phyloP scores from a whole-genome alignment of 2,888 invertebrate genomes.

The Thecophora atra region DNA sequence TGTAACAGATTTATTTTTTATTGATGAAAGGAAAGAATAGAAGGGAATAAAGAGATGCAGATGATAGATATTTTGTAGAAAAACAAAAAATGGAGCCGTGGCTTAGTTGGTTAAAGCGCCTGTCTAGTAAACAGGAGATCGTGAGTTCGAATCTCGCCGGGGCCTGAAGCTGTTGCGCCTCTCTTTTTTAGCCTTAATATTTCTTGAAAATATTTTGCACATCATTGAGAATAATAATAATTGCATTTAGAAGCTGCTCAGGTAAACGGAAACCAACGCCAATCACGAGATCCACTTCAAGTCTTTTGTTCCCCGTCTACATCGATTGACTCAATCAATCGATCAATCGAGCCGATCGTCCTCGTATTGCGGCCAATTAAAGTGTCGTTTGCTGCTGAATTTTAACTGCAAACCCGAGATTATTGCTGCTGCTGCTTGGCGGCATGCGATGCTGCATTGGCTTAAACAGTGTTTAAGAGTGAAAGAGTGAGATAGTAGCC shows the following conservation, averaged over 20 bases:
- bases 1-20: too few relatives aligned
- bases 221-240: too few relatives aligned
- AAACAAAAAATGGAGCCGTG: constrained; percentile 50
- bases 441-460: constrained; percentile 29
- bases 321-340: background rate
- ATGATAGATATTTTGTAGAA: too few relatives aligned
- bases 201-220: background rate
- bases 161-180: constrained; percentile 45
- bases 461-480: background rate
- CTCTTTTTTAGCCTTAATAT: background rate
- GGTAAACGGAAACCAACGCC: constrained; percentile 2
- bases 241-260: background rate
- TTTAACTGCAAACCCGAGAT: background rate
- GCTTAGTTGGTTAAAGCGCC: constrained; percentile 59
- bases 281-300: constrained; percentile 4
- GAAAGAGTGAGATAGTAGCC: background rate
- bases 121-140: constrained; percentile 60
- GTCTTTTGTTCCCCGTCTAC: constrained; percentile 41
- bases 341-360: constrained; percentile 36
- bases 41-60: background rate
- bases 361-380: constrained; percentile 59
- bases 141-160: constrained; percentile 60
- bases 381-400: constrained; percentile 57
- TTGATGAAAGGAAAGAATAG: background rate
- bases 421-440: constrained; percentile 2